Evolutionary conservation across 2,888 invertebrate species (phyloP), one percentile per base, ranked within the genome.

Genomic region (Strigamia transsilvanica): DNA sequence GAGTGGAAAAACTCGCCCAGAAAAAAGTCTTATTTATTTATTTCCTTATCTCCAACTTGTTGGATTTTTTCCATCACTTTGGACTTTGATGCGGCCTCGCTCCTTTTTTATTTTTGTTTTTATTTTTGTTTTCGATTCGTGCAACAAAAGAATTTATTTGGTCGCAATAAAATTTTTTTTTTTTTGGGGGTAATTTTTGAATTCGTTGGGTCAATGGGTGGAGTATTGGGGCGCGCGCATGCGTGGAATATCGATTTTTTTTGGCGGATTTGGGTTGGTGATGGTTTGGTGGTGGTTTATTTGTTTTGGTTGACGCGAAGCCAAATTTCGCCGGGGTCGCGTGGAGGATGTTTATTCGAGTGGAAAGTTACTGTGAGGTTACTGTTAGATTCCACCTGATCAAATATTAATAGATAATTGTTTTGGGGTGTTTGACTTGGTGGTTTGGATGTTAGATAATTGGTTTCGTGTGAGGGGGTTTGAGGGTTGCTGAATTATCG

Each of bases 21-120:
- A 38, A 38, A 38, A 38, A 9, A 5, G 6, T 38, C 38, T 38
- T 46, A n/a, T 46, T 46, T 46, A 46, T 46, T 46, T 46, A 13
- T 18, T 61, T 61, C 61, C 21, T 61, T 61, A 61, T n/a, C 21
- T 61, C 0, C 6, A 18, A n/a, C 61, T 18, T 61, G 5, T 1
- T 61, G n/a, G 4, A 3, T 61, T 61, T 61, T 61, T 61, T n/a
- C 18, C 0, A 9, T 23, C 21, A n/a, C 21, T 61, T 61, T 61
- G 61, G 61, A 61, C 61, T 9, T 61, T 61, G 61, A 61, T 7
- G 23, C 61, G 61, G 9, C 61, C 61, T 61, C 61, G 61, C 61
- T 61, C 61, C 56, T 12, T 56, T 56, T 56, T 56, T 56, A 13
- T 27, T 27, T 27, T 27, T 27, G 3, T 27, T 27, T 27, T 27